Evolutionary conservation across 2,113 vertebrate genomes (phyloP).

Genomic region (Helogale parvula): DNA sequence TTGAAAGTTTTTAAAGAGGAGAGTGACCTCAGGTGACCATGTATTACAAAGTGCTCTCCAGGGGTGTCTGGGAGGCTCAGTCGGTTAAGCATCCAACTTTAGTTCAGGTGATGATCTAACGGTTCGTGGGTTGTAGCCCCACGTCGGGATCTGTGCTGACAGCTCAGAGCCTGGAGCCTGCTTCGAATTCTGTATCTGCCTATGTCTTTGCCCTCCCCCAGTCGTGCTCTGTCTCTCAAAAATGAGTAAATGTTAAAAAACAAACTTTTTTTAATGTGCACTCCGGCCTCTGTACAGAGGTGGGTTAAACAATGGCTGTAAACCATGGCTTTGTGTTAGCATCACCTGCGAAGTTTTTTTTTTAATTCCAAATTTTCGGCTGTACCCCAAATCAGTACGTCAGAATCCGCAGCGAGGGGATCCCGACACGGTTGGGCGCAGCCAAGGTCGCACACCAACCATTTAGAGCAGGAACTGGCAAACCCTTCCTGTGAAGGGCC

Average conservation of each 20-base stretch:
- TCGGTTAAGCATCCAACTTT: no score
- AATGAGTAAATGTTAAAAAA: no score
- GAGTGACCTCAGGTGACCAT: not conserved
- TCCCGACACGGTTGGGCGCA: not conserved
- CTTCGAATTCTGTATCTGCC: no score
- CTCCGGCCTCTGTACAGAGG: not conserved
- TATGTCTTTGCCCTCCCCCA: no score
- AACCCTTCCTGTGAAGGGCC: not conserved
- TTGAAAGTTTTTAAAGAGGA: not conserved
- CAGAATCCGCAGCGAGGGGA: not conserved
- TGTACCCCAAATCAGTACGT: not conserved
- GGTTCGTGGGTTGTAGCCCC: no score
- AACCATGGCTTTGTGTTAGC: not conserved
- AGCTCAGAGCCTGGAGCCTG: no score
- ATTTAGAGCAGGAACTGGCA: not conserved
- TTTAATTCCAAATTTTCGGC: not conserved
- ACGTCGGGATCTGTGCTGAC: no score
- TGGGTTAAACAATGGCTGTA: not conserved
- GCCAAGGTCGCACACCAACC: not conserved
- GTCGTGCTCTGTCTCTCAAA: no score
- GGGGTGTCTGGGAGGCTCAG: no score
- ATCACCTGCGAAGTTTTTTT: not conserved
- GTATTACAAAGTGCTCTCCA: not conserved
- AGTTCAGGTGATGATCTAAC: no score
- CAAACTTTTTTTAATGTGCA: not conserved